Evolutionary conservation across 2,113 vertebrate genomes (phyloP).

Genomic region (Lanius ludovicianus): DNA sequence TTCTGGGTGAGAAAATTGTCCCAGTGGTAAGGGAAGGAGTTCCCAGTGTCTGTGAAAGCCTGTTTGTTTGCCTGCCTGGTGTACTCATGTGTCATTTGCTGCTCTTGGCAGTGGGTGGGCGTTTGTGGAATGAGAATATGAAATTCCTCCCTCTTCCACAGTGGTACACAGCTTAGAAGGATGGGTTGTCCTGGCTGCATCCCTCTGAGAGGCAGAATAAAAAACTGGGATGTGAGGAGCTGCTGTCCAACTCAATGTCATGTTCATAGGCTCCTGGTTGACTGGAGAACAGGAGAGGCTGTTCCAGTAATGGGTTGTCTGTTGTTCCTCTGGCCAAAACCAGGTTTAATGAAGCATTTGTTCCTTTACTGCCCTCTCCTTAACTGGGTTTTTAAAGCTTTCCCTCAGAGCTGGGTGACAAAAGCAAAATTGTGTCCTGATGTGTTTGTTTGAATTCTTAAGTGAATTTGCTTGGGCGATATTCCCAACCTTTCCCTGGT

Average conservation of each 20-base stretch:
- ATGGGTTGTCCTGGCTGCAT: not conserved
- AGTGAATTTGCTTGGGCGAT: conserved; percentile 34
- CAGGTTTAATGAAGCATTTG: conserved; percentile 28
- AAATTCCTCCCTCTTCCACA: not conserved
- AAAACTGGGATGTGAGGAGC: not conserved
- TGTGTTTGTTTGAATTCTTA: conserved; percentile 43
- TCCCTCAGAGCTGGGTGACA: conserved; percentile 4
- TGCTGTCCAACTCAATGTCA: not conserved
- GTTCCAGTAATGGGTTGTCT: not conserved
- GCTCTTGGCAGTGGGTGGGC: not conserved
- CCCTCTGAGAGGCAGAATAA: not conserved
- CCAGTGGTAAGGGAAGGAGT: not conserved
- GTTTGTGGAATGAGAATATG: not conserved
- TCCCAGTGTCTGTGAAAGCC: not conserved
- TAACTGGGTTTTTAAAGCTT: not conserved
- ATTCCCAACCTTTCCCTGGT: conserved; percentile 52
- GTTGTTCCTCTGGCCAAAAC: not conserved
- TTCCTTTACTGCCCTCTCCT: conserved; percentile 9
- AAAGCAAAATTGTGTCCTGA: conserved; percentile 32
- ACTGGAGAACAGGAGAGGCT: not conserved
- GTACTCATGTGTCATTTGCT: not conserved
- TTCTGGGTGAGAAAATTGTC: not conserved
- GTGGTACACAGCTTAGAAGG: not conserved
- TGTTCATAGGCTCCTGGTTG: not conserved
- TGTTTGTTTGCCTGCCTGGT: not conserved